Percentiles rank a stretch among this genome's conserved stretches.
phyloP scores from a whole-genome alignment of 2,797 vertebrate genomes.

The Erethizon dorsatum region DNA sequence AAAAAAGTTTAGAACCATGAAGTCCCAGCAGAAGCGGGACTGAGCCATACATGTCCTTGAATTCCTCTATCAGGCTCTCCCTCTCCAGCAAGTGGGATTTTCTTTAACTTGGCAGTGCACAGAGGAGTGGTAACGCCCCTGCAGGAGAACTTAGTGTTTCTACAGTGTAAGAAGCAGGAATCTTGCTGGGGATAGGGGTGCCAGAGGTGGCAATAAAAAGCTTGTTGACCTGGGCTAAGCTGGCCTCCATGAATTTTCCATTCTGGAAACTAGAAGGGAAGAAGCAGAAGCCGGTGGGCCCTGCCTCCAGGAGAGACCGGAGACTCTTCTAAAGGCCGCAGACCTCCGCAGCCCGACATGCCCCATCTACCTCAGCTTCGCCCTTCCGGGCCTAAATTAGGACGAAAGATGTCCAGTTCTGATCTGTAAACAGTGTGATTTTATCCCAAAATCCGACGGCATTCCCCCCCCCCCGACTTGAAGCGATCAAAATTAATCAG shows the following conservation, averaged over 20 bases:
- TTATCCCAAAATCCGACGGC: background rate
- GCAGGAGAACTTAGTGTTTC: slow-evolving; percentile 62
- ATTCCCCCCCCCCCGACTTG: background rate
- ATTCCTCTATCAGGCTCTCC: slow-evolving; percentile 49
- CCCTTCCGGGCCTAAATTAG: background rate
- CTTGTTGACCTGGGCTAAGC: slow-evolving; percentile 80
- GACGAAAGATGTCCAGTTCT: background rate
- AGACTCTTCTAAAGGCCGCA: background rate
- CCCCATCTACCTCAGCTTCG: background rate
- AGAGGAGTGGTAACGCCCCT: background rate
- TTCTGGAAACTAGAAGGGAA: slow-evolving; percentile 58
- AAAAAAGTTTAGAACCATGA: slow-evolving; percentile 55
- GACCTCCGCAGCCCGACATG: background rate
- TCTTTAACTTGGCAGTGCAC: slow-evolving; percentile 71
- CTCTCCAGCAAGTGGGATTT: slow-evolving; percentile 48
- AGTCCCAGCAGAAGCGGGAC: slow-evolving; percentile 41
- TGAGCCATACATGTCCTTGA: slow-evolving; percentile 65
- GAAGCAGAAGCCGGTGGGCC: background rate
- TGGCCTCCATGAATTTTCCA: slow-evolving; percentile 77
- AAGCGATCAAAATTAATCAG: slow-evolving; percentile 47
- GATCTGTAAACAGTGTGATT: background rate
- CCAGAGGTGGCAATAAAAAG: slow-evolving; percentile 82
- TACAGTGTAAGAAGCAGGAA: slow-evolving; percentile 66
- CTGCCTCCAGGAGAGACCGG: background rate
- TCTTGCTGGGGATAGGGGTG: slow-evolving; percentile 58